phyloP scores from a whole-genome alignment of 2,888 invertebrate species.

The Cryptocephalus moraei region DNA sequence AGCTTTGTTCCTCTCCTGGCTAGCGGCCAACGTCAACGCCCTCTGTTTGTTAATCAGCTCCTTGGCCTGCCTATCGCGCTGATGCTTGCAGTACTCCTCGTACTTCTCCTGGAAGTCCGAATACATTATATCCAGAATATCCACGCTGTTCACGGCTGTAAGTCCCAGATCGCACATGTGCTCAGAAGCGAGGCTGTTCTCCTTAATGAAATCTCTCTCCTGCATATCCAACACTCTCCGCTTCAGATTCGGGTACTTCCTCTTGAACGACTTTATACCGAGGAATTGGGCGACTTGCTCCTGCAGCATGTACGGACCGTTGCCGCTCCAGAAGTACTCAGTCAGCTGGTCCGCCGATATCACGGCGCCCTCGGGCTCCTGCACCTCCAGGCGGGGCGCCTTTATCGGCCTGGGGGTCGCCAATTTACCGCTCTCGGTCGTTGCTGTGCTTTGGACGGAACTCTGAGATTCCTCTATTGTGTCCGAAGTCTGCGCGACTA shows the following conservation, averaged over 20 bases:
- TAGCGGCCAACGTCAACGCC: slow-evolving; percentile 48
- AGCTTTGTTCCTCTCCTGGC: slow-evolving; percentile 43
- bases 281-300: slow-evolving; percentile 93
- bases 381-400: slow-evolving; percentile 28
- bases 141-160: slow-evolving; percentile 84
- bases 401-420: slow-evolving; percentile 13
- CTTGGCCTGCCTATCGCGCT: slow-evolving; percentile 58
- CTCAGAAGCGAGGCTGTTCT: slow-evolving; percentile 70
- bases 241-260: slow-evolving; percentile 66
- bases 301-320: slow-evolving; percentile 87
- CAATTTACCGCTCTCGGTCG: slow-evolving; percentile 46
- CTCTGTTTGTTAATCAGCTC: slow-evolving; percentile 59
- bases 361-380: slow-evolving; percentile 30
- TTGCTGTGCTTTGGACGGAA: slow-evolving; percentile 65
- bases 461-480: slow-evolving; percentile 66
- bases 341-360: slow-evolving; percentile 76
- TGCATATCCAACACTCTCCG: slow-evolving; percentile 81
- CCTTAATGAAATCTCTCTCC: slow-evolving; percentile 80
- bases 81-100: slow-evolving; percentile 74
- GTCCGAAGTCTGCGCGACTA: slow-evolving; percentile 21
- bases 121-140: slow-evolving; percentile 91
- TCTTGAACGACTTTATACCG: slow-evolving; percentile 91
- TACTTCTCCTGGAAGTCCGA: slow-evolving; percentile 93
- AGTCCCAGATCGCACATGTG: slow-evolving; percentile 88
- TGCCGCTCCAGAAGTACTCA: slow-evolving; percentile 82